Evolutionary conservation across 2,113 vertebrate genomes (phyloP), one percentile per base, ranked within the genome.

Genomic region (Xenus cinereus): DNA sequence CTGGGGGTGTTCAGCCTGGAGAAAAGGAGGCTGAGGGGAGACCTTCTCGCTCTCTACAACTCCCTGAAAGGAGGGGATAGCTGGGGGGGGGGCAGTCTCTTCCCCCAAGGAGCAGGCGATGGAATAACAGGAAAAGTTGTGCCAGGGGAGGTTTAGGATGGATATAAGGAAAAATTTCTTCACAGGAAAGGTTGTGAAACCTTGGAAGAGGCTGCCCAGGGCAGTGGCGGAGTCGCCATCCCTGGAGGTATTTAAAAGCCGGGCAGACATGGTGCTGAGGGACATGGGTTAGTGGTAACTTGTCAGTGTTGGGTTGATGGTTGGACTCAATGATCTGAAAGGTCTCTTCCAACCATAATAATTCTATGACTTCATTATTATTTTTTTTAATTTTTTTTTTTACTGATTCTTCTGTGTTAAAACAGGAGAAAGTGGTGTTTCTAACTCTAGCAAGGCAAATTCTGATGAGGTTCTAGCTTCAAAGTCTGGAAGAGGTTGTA

Each of bases 361-460:
- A 63, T 41, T 64, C 37, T 28, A 41, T 32, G 8, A 43, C 3
- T 9, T 57, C 6, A 19, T 26, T 35, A 12, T 32, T 39, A 8
- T 16, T 19, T 39, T 67, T 28, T 41, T 30, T 27, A 3, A 28
- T 21, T 23, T 16, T 32, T 16, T 43, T 59, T 12, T 37, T 22
- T 2, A 43, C 0, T 0, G 11, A 17, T 59, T 80, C 9, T 30
- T 20, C 28, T 37, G 3, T 5, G 19, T 41, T 81, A 22, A 26
- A 72, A 5, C 12, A 53, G 32, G 26, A 77, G 19, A 26, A 45
- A 74, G 20, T 6, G 2, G 4, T 17, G 48, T 32, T 68, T 60
- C 20, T 27, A 64, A 75, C 14, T 37, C 7, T 0, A 57, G 16
- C 37, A 69, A 73, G n/a, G 18, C 32, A 68, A 59, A 60, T 51